A percentile compares a stretch with the other conserved stretches of the same genome.
Conservation (phyloP, 2,888 invertebrate genomes). For the Drosophila emarginata region DNA sequence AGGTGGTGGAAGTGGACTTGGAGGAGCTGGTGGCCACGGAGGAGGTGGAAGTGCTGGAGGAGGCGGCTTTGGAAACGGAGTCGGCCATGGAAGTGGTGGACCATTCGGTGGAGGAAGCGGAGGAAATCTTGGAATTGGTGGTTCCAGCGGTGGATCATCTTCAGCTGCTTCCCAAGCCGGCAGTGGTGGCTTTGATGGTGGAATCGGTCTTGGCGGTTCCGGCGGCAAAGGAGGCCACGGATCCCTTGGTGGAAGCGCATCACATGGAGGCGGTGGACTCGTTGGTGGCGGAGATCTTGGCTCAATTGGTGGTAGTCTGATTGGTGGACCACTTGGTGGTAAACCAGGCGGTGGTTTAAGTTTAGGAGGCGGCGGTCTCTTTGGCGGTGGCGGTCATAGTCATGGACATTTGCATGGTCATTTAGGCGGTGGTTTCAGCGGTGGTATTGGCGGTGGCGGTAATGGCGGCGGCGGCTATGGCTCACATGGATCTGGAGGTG, state of each 20-base stretch:
- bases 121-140: conserved; percentile 3
- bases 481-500: conserved; percentile 14
- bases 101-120: too few relatives aligned
- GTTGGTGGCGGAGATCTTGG: conserved; percentile 28
- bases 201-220: conserved; percentile 23
- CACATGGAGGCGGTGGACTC: conserved; percentile 1
- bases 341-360: background rate
- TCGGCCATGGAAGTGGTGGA: background rate
- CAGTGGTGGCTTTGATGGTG: conserved; percentile 15
- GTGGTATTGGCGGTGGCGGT: conserved; percentile 3
- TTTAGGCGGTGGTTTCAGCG: background rate
- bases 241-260: conserved; percentile 10
- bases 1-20: too few relatives aligned
- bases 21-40: background rate
- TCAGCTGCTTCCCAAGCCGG: background rate
- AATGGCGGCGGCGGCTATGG: conserved; percentile 20
- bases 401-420: background rate
- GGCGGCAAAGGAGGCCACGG: conserved; percentile 26
- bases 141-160: background rate
- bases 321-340: background rate
- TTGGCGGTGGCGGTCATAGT: background rate
- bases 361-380: too few relatives aligned
- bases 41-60: too few relatives aligned
- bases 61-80: too few relatives aligned
- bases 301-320: too few relatives aligned